Conservation (phyloP, 2,113 vertebrate genomes). For the Chaetodon auriga region DNA sequence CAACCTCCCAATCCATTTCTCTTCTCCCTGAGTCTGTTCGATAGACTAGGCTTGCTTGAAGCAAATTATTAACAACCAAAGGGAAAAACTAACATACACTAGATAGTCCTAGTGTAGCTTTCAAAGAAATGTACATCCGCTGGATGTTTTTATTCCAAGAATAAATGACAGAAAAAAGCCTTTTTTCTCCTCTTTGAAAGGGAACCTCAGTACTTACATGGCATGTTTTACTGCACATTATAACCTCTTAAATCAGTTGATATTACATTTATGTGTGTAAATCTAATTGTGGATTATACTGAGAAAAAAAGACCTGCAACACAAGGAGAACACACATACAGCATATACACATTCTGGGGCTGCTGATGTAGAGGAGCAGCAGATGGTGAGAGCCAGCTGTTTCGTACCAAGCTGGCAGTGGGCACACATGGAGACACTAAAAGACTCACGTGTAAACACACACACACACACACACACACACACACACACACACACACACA, state of each 20-base stretch:
- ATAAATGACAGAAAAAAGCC: slow-evolving; percentile 30
- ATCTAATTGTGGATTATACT: slow-evolving; percentile 37
- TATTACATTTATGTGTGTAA: slow-evolving; percentile 10
- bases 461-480: slow-evolving; percentile 55
- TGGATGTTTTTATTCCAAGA: slow-evolving; percentile 16
- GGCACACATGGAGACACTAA: slow-evolving; percentile 76
- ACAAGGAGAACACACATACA: slow-evolving; percentile 44
- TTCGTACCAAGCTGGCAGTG: slow-evolving; percentile 76
- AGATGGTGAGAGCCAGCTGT: slow-evolving; percentile 87
- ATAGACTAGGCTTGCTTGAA: slow-evolving; percentile 69
- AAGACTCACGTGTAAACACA: slow-evolving; percentile 46
- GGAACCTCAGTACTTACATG: not conserved
- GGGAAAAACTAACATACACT: slow-evolving; percentile 60
- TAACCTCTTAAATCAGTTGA: slow-evolving; percentile 24
- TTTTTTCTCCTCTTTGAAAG: slow-evolving; percentile 20
- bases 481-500: slow-evolving; percentile 27
- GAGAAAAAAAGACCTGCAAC: slow-evolving; percentile 14
- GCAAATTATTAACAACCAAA: slow-evolving; percentile 77
- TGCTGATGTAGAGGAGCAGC: slow-evolving; percentile 71
- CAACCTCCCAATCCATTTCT: slow-evolving; percentile 60
- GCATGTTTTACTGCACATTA: slow-evolving; percentile 5
- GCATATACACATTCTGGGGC: slow-evolving; percentile 50
- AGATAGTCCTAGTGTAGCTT: slow-evolving; percentile 53
- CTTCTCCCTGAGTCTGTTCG: slow-evolving; percentile 58
- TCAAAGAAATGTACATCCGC: slow-evolving; percentile 56